phyloP scores from a whole-genome alignment of 2,888 invertebrate genomes.

The Scaptodrosophila latifasciaeformis region DNA sequence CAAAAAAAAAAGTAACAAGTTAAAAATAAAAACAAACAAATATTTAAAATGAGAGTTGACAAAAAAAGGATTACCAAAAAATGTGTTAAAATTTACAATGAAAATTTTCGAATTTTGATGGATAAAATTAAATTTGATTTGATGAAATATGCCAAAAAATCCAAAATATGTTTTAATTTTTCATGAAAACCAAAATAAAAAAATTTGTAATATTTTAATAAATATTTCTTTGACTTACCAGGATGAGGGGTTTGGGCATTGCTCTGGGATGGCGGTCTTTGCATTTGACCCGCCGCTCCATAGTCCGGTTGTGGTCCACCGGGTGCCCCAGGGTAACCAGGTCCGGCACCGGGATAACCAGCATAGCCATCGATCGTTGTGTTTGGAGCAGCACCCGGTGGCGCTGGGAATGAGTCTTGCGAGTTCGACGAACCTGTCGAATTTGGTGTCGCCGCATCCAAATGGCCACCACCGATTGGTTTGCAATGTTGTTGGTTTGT shows the following conservation, averaged over 20 bases:
- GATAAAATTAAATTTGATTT: conserved; percentile 1
- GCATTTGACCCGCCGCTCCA: conserved; percentile 80
- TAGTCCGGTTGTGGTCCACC: conserved; percentile 79
- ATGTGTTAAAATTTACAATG: not conserved
- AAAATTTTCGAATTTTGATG: conserved; percentile 3
- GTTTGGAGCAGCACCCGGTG: conserved; percentile 80
- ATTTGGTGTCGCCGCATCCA: conserved; percentile 57
- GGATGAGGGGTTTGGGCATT: conserved; percentile 81
- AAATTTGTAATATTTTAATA: not conserved
- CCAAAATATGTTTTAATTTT: too few species aligned
- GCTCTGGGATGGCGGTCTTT: conserved; percentile 83
- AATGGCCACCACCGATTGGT: conserved; percentile 65
- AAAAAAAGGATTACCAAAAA: conserved; percentile 10
- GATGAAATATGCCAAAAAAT: conserved; percentile 22
- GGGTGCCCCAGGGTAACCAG: conserved; percentile 76
- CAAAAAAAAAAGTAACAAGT: conserved; percentile 42
- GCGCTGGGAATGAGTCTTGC: conserved; percentile 89
- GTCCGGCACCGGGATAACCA: conserved; percentile 81
- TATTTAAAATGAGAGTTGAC: conserved; percentile 11
- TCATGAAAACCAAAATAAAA: too few species aligned
- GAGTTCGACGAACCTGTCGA: conserved; percentile 88
- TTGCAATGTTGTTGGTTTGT: conserved; percentile 12
- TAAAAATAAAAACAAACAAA: conserved; percentile 22
- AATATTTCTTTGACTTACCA: conserved; percentile 75
- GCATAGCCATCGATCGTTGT: conserved; percentile 89